These are phyloP conservation scores for Malurus cyaneus DNA, from an alignment of 2,113 vertebrate species.

Conservation along the genomic window DNA sequence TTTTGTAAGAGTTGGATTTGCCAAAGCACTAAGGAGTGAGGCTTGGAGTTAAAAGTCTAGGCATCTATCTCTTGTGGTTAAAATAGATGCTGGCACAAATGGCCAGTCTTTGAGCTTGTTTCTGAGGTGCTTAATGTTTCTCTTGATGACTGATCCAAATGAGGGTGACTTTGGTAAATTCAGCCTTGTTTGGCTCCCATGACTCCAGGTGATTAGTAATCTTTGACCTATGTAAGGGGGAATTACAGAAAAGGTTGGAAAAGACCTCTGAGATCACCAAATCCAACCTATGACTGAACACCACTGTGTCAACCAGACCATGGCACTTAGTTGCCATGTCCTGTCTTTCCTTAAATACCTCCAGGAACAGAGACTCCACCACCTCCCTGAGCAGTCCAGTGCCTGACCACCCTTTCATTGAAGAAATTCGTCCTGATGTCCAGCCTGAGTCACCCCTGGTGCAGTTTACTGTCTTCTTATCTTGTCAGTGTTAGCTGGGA, in stretches of 20 bases:
- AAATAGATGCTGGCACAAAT: neutral
- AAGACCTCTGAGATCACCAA: neutral
- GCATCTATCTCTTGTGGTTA: neutral
- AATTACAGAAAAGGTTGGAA: neutral
- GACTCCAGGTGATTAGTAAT: neutral
- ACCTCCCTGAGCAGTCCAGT: neutral
- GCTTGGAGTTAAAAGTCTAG: neutral
- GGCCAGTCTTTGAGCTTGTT: neutral
- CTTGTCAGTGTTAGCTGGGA: neutral
- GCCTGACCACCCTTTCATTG: neutral
- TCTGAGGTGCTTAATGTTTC: neutral
- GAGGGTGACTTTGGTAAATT: neutral
- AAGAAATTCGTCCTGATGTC: neutral
- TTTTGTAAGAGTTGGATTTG: neutral
- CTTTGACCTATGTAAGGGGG: neutral
- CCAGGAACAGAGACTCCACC: accelerated
- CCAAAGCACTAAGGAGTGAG: neutral
- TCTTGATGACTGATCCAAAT: neutral
- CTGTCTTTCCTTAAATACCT: neutral
- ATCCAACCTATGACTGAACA: neutral
- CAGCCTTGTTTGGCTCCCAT: accelerated
- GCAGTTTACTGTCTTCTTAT: neutral
- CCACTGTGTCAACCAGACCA: accelerated
- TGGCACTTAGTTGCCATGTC: neutral
- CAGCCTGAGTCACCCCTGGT: neutral